A percentile compares a stretch with the other conserved stretches of the same genome.
phyloP scores from a whole-genome alignment of 2,113 vertebrate species.

The Glareola pratincola region DNA sequence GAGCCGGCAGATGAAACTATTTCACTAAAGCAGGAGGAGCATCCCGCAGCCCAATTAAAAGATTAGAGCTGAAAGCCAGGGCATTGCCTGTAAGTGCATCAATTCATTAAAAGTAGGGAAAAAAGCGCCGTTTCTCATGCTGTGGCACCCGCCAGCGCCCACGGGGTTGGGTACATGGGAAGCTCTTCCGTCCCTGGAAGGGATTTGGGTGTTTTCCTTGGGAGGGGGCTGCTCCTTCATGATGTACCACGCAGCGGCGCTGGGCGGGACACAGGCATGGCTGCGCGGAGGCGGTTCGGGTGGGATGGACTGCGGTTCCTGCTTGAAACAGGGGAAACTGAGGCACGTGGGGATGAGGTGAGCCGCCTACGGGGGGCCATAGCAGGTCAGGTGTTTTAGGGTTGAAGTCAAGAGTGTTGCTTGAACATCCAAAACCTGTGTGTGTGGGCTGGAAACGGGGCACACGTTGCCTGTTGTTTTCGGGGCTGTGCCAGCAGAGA shows the following conservation, averaged over 20 bases:
- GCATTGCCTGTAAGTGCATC: background rate
- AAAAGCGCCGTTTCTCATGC: background rate
- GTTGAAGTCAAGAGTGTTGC: background rate
- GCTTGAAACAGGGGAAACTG: background rate
- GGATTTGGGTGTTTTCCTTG: background rate
- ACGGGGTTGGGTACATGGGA: rapidly evolving
- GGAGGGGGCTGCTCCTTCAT: background rate
- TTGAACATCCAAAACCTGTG: background rate
- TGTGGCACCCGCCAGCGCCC: background rate
- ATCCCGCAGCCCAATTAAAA: background rate
- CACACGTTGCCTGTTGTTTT: background rate
- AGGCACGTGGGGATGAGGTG: background rate
- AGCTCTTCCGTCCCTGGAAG: background rate
- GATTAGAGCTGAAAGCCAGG: background rate
- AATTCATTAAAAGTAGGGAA: background rate
- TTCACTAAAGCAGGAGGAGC: background rate
- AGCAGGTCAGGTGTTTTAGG: background rate
- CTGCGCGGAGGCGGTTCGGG: background rate
- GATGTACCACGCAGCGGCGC: background rate
- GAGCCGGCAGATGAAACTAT: background rate
- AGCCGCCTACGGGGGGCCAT: background rate
- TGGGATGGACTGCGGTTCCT: background rate
- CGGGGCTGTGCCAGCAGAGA: background rate
- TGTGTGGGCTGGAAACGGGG: rapidly evolving
- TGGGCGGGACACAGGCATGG: background rate